Percentiles rank a stretch among this genome's conserved stretches.
Conservation (phyloP, 2,113 vertebrate species). For the Malaclemys terrapin region DNA sequence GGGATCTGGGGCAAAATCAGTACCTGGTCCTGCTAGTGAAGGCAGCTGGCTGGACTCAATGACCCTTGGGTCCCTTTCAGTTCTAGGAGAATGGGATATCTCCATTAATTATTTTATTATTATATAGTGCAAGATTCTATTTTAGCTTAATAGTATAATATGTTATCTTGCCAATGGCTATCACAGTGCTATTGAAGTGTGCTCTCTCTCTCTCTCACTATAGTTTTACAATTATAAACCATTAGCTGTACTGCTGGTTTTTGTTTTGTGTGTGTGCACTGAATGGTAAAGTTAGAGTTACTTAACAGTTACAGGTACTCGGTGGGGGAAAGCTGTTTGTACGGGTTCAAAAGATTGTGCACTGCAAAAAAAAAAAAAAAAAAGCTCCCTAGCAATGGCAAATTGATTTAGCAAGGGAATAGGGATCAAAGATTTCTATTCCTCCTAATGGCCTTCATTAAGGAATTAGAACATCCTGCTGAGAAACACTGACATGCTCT, state of each 20-base stretch:
- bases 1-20: too few species aligned
- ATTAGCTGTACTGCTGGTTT: not conserved
- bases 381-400: slow-evolving; percentile 35
- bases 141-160: slow-evolving; percentile 27
- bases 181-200: not conserved
- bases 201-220: not conserved
- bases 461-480: slow-evolving; percentile 64
- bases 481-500: slow-evolving; percentile 62
- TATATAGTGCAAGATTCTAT: not conserved
- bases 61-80: too few species aligned
- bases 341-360: slow-evolving; percentile 72
- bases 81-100: too few species aligned
- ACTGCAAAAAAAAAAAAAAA: not conserved
- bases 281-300: not conserved
- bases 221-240: not conserved
- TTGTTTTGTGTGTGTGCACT: not conserved
- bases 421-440: slow-evolving; percentile 53
- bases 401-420: slow-evolving; percentile 64
- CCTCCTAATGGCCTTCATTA: slow-evolving; percentile 75
- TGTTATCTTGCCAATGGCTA: slow-evolving; percentile 27
- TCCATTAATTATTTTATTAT: too few species aligned
- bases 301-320: slow-evolving; percentile 14
- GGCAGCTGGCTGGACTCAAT: too few species aligned
- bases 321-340: not conserved
- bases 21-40: too few species aligned